Conservation (phyloP, 2,888 invertebrate genomes). For the Macaria liturata region DNA sequence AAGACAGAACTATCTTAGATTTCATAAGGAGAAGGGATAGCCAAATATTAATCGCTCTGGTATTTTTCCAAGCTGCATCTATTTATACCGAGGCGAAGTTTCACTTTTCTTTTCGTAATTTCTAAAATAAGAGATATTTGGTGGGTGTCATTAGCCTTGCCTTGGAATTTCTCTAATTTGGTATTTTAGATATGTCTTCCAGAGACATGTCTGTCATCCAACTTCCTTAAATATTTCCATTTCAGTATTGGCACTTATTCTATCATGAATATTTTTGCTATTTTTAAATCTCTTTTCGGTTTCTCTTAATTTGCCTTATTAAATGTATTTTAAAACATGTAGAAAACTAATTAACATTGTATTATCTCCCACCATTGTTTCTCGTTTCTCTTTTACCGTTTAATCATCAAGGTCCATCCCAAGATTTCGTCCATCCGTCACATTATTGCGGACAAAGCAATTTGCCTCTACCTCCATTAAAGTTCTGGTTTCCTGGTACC, state of each 20-base stretch:
- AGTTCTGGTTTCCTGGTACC: conserved; percentile 19
- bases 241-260: too few species aligned
- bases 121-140: conserved; percentile 16
- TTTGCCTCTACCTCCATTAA: conserved; percentile 17
- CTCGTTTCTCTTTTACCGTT: conserved; percentile 4
- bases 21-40: too few species aligned
- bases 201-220: conserved; percentile 5
- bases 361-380: conserved; percentile 4
- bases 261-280: too few species aligned
- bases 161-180: conserved; percentile 7
- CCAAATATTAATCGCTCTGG: too few species aligned
- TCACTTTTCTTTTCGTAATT: conserved; percentile 1
- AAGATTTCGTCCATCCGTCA: conserved; percentile 11
- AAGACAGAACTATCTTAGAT: too few species aligned
- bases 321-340: neutral
- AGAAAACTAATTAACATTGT: neutral
- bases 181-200: neutral
- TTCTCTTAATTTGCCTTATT: too few species aligned
- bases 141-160: conserved; percentile 7
- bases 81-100: neutral
- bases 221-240: too few species aligned
- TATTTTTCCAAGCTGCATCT: neutral
- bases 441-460: conserved; percentile 14
- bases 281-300: too few species aligned
- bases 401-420: conserved; percentile 10